Conservation (phyloP, 2,113 vertebrate species). For the Syngnathus floridae region DNA sequence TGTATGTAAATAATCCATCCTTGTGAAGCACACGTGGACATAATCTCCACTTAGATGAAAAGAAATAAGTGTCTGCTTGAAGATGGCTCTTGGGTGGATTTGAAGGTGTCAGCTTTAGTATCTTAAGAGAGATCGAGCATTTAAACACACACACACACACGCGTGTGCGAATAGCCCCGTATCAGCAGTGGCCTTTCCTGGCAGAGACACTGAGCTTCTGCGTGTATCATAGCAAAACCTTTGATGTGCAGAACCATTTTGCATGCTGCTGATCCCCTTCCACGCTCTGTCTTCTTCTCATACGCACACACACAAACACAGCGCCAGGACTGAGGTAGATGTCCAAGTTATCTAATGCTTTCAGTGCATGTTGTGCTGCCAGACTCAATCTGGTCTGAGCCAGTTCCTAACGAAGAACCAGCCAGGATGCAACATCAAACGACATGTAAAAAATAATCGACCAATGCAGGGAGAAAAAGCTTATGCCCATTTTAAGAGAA, state of each 20-base stretch:
- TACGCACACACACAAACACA: not conserved
- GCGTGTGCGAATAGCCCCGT: not conserved
- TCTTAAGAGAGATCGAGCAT: constrained; percentile 26
- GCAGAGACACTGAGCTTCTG: constrained; percentile 36
- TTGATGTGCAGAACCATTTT: constrained; percentile 39
- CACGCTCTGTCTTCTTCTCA: constrained; percentile 5
- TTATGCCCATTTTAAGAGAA: not conserved
- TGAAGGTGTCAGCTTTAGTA: constrained; percentile 4
- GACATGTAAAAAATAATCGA: constrained; percentile 14
- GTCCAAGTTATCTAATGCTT: constrained; percentile 40
- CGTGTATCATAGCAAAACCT: constrained; percentile 29
- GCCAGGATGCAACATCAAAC: constrained; percentile 24
- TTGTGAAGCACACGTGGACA: not conserved
- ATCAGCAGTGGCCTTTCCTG: constrained; percentile 27
- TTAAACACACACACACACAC: not conserved
- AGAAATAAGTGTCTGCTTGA: not conserved
- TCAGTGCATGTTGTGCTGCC: constrained; percentile 31
- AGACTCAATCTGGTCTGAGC: constrained; percentile 28
- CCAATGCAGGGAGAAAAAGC: constrained; percentile 1
- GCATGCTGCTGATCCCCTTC: constrained; percentile 31
- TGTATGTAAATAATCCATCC: not conserved
- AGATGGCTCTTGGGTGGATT: not conserved
- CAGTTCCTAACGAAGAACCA: constrained; percentile 18
- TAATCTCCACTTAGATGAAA: not conserved
- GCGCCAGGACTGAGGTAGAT: constrained; percentile 16